A percentile compares a stretch with the other conserved stretches of the same genome.
phyloP scores from a whole-genome alignment of 1,140 invertebrate species.

The Arctopsyche grandis region DNA sequence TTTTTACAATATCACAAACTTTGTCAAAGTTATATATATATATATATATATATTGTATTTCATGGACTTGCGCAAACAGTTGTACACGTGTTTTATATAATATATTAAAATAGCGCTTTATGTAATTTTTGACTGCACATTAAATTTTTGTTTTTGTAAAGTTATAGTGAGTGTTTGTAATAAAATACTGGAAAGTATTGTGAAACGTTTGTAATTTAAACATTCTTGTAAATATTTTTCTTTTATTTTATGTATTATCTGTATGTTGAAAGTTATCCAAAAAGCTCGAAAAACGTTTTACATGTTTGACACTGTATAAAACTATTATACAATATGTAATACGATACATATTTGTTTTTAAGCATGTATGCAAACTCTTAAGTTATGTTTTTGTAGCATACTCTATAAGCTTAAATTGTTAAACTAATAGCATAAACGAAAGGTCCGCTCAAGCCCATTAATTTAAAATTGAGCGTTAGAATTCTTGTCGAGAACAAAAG shows the following conservation, averaged over 20 bases:
- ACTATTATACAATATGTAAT: background rate
- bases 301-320: background rate
- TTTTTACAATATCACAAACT: slow-evolving; percentile 4
- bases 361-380: background rate
- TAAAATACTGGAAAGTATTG: background rate
- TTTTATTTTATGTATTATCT: slow-evolving; percentile 9
- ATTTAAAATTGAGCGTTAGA: too few species aligned
- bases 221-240: background rate
- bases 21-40: background rate
- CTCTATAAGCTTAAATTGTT: too few species aligned
- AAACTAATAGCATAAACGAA: too few species aligned
- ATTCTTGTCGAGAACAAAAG: too few species aligned
- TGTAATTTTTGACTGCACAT: slow-evolving; percentile 9
- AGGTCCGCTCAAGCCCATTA: too few species aligned
- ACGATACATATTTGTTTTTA: background rate
- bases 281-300: background rate
- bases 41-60: background rate
- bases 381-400: too few species aligned
- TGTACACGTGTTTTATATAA: background rate
- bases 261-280: slow-evolving; percentile 11
- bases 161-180: slow-evolving; percentile 20
- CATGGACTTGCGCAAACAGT: background rate
- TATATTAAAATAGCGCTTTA: background rate
- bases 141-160: slow-evolving; percentile 4
- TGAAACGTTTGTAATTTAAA: too few species aligned